Evolutionary conservation across 2,888 invertebrate species (phyloP).

Genomic region (Boloria euphrosyne): DNA sequence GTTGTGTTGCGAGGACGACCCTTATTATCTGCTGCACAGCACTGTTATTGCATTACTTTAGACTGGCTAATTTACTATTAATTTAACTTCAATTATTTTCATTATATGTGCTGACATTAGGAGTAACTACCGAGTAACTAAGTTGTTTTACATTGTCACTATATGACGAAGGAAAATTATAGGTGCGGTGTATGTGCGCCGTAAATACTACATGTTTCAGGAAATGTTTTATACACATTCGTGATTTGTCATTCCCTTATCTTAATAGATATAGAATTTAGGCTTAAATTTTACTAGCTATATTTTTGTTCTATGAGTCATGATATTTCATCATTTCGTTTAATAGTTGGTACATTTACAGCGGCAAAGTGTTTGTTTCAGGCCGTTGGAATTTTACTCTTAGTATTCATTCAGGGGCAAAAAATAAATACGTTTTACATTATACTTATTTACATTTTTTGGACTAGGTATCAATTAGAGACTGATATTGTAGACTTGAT

Average conservation of each 20-base stretch:
- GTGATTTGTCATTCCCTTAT: constrained; percentile 36
- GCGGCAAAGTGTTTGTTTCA: too few relatives aligned
- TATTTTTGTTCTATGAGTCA: too few relatives aligned
- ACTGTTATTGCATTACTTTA: constrained; percentile 75
- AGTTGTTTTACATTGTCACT: constrained; percentile 74
- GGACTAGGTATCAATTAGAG: too few relatives aligned
- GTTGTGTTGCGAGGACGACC: constrained; percentile 60
- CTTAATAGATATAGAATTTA: constrained; percentile 33
- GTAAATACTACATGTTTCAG: constrained; percentile 44
- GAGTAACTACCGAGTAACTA: constrained; percentile 68
- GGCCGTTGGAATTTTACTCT: too few relatives aligned
- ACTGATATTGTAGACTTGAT: neutral
- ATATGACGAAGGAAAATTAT: constrained; percentile 70
- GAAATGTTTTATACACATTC: constrained; percentile 43
- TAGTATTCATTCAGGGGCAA: too few relatives aligned
- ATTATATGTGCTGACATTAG: constrained; percentile 74
- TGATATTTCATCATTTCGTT: too few relatives aligned
- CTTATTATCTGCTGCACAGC: constrained; percentile 57
- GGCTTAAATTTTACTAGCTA: neutral
- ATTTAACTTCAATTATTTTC: constrained; percentile 77
- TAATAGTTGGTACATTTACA: too few relatives aligned
- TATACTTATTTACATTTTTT: too few relatives aligned
- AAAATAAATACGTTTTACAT: too few relatives aligned
- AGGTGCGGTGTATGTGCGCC: constrained; percentile 56
- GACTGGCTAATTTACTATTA: constrained; percentile 78